A percentile compares a stretch with the other conserved stretches of the same genome.
These are phyloP conservation scores for Dysmachus trigonus DNA, from an alignment of 2,888 invertebrate genomes.

Conservation along the genomic window DNA sequence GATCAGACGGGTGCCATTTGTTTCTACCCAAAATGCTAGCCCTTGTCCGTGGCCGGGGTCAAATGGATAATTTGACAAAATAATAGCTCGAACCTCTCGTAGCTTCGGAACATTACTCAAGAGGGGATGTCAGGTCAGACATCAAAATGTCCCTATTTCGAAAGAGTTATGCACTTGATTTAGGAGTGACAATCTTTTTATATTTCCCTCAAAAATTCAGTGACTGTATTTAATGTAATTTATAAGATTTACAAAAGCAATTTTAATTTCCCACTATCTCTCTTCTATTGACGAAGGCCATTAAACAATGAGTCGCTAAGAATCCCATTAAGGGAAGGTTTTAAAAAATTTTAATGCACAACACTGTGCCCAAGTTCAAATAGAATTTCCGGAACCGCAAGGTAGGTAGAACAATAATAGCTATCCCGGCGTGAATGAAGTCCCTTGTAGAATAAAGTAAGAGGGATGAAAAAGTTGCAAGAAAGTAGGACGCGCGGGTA, in stretches of 20 bases:
- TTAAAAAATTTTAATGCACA: neutral
- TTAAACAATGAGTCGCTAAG: neutral
- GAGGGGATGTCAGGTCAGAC: neutral
- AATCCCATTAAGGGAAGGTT: neutral
- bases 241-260: neutral
- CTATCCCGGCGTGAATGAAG: neutral
- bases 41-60: neutral
- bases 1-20: neutral
- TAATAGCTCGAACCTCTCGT: neutral
- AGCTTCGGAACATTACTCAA: neutral
- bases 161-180: neutral
- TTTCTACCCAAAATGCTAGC: neutral
- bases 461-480: neutral
- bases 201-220: neutral
- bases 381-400: neutral
- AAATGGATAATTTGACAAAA: neutral
- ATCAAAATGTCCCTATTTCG: neutral
- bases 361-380: neutral
- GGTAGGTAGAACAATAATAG: neutral
- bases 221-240: neutral
- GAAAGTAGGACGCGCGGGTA: neutral
- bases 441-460: neutral
- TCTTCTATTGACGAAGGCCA: neutral
- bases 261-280: neutral
- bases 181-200: neutral